phyloP scores from a whole-genome alignment of 1,140 invertebrate genomes.

The Drosophila orena region DNA sequence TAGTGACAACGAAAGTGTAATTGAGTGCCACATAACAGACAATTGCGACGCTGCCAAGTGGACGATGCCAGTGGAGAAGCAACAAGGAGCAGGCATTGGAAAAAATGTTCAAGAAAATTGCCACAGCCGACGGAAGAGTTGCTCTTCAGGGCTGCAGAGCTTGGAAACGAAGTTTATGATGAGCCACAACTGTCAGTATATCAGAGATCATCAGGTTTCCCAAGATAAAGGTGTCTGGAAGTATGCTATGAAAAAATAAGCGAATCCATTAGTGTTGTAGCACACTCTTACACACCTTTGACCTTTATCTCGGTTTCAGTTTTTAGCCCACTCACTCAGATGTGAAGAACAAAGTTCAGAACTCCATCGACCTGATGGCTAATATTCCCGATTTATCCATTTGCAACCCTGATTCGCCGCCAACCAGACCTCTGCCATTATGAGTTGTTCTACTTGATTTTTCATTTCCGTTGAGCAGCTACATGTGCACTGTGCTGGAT shows the following conservation, averaged over 20 bases:
- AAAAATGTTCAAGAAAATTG: slow-evolving; percentile 44
- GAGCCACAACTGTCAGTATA: neutral
- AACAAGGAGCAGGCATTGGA: slow-evolving; percentile 28
- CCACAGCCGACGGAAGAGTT: slow-evolving; percentile 24
- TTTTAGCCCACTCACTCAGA: too few relatives aligned
- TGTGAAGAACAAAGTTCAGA: too few relatives aligned
- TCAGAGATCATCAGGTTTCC: neutral
- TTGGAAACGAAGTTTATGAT: neutral
- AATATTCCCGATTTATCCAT: slow-evolving; percentile 2
- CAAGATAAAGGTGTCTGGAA: neutral
- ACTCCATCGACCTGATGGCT: too few relatives aligned
- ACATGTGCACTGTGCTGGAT: slow-evolving; percentile 76
- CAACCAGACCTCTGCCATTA: slow-evolving; percentile 53
- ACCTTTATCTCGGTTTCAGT: too few relatives aligned
- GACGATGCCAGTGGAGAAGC: slow-evolving; percentile 34
- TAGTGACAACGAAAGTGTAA: slow-evolving; percentile 80
- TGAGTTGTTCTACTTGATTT: slow-evolving; percentile 79
- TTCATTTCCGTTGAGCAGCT: slow-evolving; percentile 71
- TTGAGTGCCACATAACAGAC: slow-evolving; percentile 81
- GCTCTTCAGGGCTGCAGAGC: slow-evolving; percentile 17
- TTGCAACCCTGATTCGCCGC: slow-evolving; percentile 26
- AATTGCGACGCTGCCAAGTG: slow-evolving; percentile 66
- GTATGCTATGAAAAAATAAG: too few relatives aligned
- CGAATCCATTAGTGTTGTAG: too few relatives aligned
- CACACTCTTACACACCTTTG: too few relatives aligned